Evolutionary conservation across 64 coral and sea anemone genomes (phyloP).

Genomic region (Pocillopora verrucosa): DNA sequence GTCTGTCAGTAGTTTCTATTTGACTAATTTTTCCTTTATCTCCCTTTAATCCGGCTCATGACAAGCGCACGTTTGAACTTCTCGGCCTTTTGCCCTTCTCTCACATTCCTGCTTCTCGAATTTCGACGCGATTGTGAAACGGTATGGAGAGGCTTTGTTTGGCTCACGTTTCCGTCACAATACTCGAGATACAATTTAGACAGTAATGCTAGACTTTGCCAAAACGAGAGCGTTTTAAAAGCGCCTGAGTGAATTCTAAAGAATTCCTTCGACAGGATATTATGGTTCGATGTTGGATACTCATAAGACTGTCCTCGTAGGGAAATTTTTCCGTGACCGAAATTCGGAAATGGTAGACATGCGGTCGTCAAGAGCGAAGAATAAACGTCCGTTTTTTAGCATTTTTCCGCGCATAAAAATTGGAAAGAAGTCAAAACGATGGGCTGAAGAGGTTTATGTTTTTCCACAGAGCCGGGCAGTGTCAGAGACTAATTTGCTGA

Average conservation of each 20-base stretch:
- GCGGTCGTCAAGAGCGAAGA: conserved; percentile 32
- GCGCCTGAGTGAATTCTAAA: not conserved
- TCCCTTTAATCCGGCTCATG: not conserved
- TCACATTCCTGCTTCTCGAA: not conserved
- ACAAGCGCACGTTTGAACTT: not conserved
- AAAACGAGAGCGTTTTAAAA: not conserved
- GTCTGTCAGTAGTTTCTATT: not conserved
- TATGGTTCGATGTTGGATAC: not conserved
- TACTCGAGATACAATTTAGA: not conserved
- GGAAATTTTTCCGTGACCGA: not conserved
- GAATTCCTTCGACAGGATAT: not conserved
- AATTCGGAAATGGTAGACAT: not conserved
- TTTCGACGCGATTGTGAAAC: conserved; percentile 20
- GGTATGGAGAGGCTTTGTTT: not conserved
- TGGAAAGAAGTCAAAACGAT: conserved; percentile 40
- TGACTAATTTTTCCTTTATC: no score
- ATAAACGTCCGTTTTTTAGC: conserved; percentile 41
- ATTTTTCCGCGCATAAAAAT: conserved; percentile 26
- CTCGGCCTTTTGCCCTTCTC: conserved; percentile 28
- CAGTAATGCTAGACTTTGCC: not conserved
- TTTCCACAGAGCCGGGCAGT: conserved; percentile 81
- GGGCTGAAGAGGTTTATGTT: conserved; percentile 77
- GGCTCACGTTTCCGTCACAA: not conserved
- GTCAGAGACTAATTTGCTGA: conserved; percentile 65
- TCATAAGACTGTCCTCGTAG: not conserved